phyloP scores from a whole-genome alignment of 2,888 invertebrate species.

The Agrotis ipsilon region DNA sequence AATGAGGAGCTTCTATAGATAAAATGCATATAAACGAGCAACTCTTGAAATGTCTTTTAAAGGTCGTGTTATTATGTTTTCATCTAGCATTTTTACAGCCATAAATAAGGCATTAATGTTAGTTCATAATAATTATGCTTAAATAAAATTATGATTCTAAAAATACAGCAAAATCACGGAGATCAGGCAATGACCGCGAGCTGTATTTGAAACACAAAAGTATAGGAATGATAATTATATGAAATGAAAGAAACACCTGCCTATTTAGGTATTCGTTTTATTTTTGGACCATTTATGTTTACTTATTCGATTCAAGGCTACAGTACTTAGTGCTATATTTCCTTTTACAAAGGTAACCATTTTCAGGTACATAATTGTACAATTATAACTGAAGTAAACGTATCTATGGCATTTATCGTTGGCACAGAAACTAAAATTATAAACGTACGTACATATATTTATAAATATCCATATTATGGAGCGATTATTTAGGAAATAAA shows the following conservation, averaged over 20 bases:
- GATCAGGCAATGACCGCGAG: background rate
- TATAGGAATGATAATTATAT: background rate
- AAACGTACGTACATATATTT: no score
- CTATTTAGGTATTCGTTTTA: background rate
- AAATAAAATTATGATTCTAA: background rate
- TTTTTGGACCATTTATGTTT: background rate
- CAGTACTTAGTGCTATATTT: background rate
- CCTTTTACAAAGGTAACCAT: background rate
- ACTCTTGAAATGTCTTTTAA: slow-evolving; percentile 27
- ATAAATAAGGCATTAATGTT: slow-evolving; percentile 29
- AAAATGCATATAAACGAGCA: slow-evolving; percentile 40
- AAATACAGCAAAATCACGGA: background rate
- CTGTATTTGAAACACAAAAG: background rate
- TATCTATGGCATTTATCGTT: background rate
- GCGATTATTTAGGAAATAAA: background rate
- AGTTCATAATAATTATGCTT: slow-evolving; percentile 5
- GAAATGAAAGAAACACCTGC: background rate
- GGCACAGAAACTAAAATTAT: background rate
- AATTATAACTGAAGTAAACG: background rate
- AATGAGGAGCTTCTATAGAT: slow-evolving; percentile 30
- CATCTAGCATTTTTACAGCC: slow-evolving; percentile 17
- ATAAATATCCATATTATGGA: background rate
- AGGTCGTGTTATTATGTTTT: slow-evolving; percentile 32
- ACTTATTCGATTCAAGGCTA: slow-evolving; percentile 4
- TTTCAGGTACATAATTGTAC: slow-evolving; percentile 22